phyloP scores from a whole-genome alignment of 2,888 invertebrate genomes.

The Stictocephala bisonia region DNA sequence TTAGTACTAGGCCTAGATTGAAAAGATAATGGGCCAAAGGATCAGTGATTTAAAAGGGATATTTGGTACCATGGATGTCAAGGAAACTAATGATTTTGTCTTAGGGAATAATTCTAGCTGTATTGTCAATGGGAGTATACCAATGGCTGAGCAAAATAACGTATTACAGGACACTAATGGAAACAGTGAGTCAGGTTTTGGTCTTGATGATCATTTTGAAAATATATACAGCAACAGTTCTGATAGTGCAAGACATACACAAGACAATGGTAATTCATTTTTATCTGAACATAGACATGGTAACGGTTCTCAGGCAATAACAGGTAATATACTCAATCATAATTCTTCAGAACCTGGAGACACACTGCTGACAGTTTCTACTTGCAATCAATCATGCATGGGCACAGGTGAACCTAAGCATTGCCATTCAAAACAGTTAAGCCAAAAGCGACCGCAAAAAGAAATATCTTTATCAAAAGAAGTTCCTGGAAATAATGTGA shows the following conservation, averaged over 20 bases:
- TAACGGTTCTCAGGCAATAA: background rate
- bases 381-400: slow-evolving; percentile 21
- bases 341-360: slow-evolving; percentile 17
- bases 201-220: slow-evolving; percentile 57
- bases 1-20: slow-evolving; percentile 23
- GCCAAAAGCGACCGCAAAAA: slow-evolving; percentile 49
- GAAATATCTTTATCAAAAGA: slow-evolving; percentile 55
- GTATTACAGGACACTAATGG: slow-evolving; percentile 46
- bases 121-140: slow-evolving; percentile 47
- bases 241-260: slow-evolving; percentile 44
- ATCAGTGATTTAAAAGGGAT: slow-evolving; percentile 59
- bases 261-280: slow-evolving; percentile 54
- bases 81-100: slow-evolving; percentile 55
- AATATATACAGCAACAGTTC: slow-evolving; percentile 56
- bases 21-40: slow-evolving; percentile 60
- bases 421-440: slow-evolving; percentile 46
- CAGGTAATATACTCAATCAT: background rate
- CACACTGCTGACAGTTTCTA: background rate
- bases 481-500: slow-evolving; percentile 50
- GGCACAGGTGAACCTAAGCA: slow-evolving; percentile 10
- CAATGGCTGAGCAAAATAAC: slow-evolving; percentile 37
- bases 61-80: slow-evolving; percentile 59
- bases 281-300: slow-evolving; percentile 10
- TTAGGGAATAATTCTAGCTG: slow-evolving; percentile 47
- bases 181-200: slow-evolving; percentile 47